Evolutionary conservation across 2,113 vertebrate genomes (phyloP), one percentile per base, ranked within the genome.

Genomic region (Pteropus alecto): DNA sequence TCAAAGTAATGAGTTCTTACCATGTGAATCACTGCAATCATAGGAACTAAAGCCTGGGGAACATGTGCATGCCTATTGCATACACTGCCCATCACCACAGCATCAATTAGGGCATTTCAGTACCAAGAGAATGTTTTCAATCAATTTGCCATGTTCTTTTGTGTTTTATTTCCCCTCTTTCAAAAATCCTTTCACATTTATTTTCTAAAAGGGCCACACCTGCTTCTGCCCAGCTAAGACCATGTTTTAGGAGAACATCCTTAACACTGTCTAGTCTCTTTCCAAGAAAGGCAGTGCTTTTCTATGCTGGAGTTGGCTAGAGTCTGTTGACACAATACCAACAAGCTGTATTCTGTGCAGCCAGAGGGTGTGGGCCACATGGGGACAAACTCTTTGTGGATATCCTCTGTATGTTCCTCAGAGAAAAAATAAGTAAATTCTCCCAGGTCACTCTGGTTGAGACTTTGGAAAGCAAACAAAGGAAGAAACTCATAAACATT

Each of bases 171-270:
- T 95, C 51, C 97, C 95, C 88, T 99, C 98, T 98, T 99, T 99
- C 79, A 99, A 93, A 94, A 99, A 98, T 99, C 96, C 98, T 99
- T 98, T 99, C 99, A 89, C 99, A 99, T 98, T 99, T 99, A 33
- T 99, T 99, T 98, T 99, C 99, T 95, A 99, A 98, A 95, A 99
- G 98, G 9, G 99, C 98, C 38, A 99, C 38, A 0, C 98, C 98
- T 14, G 98, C 99, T 46, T 98, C 98, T 97, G 99, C 97, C 99
- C 99, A 99, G 0, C 97, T 76, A 43, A 95, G 97, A 56, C 99
- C 99, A 58, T 99, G 99, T 96, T 99, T 99, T 74, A 99, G 97
- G 92, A 99, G 98, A 33, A 99, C 92, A 98, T 99, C 99, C 35
- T 97, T 96, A 21, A 99, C 98, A 7, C 98, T 96, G 1, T 97